phyloP scores from a whole-genome alignment of 2,797 vertebrate species.

The Melopsittacus undulatus region DNA sequence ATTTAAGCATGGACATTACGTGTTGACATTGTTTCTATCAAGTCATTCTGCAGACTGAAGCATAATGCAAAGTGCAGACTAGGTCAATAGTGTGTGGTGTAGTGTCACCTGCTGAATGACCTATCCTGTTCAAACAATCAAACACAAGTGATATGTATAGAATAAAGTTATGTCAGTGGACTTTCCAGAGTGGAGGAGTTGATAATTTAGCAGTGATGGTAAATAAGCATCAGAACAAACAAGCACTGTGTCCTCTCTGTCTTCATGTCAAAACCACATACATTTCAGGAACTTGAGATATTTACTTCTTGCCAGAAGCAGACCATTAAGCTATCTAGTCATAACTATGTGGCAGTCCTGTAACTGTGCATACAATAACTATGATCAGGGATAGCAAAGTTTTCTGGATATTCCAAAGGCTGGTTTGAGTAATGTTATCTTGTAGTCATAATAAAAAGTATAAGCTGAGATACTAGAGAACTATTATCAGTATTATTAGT shows the following conservation, averaged over 20 bases:
- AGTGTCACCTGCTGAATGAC: not conserved
- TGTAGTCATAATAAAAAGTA: not conserved
- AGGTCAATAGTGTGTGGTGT: not conserved
- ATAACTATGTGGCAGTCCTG: not conserved
- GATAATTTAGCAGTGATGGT: not conserved
- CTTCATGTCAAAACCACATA: not conserved
- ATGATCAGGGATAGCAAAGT: not conserved
- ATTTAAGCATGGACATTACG: not conserved
- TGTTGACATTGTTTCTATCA: not conserved
- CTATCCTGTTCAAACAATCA: not conserved
- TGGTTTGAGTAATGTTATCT: not conserved
- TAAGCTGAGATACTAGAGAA: not conserved
- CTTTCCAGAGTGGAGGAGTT: not conserved
- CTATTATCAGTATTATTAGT: not conserved
- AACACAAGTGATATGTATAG: not conserved
- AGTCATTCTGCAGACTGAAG: not conserved
- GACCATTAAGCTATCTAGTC: not conserved
- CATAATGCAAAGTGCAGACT: not conserved
- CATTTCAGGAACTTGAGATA: not conserved
- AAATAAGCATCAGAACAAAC: not conserved
- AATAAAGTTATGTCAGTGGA: not conserved
- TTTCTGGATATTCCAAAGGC: not conserved
- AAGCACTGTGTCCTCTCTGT: not conserved
- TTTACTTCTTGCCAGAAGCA: not conserved
- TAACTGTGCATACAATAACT: not conserved